Evolutionary conservation across 2,888 invertebrate genomes (phyloP).

Genomic region (Oxytorus armatus): DNA sequence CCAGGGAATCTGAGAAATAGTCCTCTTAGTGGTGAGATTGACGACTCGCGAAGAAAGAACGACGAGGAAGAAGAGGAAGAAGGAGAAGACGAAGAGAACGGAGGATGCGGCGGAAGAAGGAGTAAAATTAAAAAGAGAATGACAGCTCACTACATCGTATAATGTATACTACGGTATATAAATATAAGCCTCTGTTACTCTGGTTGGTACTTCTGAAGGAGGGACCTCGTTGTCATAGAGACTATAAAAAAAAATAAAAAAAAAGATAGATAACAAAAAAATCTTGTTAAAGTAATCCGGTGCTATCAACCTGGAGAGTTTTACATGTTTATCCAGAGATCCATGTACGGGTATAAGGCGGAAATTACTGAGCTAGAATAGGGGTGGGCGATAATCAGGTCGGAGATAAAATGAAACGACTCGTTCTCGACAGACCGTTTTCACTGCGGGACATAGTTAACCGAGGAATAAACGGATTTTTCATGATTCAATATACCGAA

Average conservation of each 20-base stretch:
- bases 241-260: slow-evolving; percentile 15
- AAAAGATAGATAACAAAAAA: slow-evolving; percentile 18
- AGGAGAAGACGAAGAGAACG: background rate
- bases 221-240: slow-evolving; percentile 12
- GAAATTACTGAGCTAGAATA: slow-evolving; percentile 38
- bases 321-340: slow-evolving; percentile 7
- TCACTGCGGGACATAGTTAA: background rate
- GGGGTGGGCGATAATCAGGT: slow-evolving; percentile 47
- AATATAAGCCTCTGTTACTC: slow-evolving; percentile 42
- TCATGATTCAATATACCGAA: slow-evolving; percentile 34
- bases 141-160: slow-evolving; percentile 35
- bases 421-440: background rate
- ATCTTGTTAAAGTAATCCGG: slow-evolving; percentile 18
- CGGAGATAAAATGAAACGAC: slow-evolving; percentile 35
- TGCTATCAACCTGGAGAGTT: slow-evolving; percentile 26
- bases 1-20: slow-evolving; percentile 9
- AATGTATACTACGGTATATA: slow-evolving; percentile 50
- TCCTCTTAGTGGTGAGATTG: slow-evolving; percentile 15
- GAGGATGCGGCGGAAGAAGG: background rate
- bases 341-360: slow-evolving; percentile 18
- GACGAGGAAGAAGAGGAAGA: slow-evolving; percentile 2
- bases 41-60: slow-evolving; percentile 4
- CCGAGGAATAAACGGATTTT: slow-evolving; percentile 21
- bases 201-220: slow-evolving; percentile 23
- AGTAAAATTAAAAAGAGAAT: slow-evolving; percentile 40